A percentile compares a stretch with the other conserved stretches of the same genome.
Evolutionary conservation across 1,140 invertebrate species (phyloP).

Genomic region (Drosophila lacertosa): DNA sequence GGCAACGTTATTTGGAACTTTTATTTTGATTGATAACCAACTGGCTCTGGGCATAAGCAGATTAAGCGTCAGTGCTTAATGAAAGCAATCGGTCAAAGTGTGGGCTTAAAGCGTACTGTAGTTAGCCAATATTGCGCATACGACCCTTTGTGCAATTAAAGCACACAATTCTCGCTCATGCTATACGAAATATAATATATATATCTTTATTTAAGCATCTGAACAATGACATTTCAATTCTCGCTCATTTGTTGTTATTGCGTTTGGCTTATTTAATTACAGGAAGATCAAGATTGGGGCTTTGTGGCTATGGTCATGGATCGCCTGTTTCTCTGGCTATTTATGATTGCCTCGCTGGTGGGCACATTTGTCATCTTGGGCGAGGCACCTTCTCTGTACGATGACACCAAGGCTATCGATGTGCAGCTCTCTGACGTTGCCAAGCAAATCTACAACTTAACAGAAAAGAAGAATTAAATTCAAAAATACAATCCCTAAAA

Average conservation of each 20-base stretch:
- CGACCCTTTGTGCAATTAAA: slow-evolving; percentile 23
- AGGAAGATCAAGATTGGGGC: slow-evolving; percentile 99
- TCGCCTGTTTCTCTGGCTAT: slow-evolving; percentile 97
- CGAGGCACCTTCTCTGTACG: slow-evolving; percentile 95
- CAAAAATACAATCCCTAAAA: slow-evolving; percentile 27
- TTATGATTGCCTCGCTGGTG: slow-evolving; percentile 94
- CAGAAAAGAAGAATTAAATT: slow-evolving; percentile 83
- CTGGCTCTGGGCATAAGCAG: slow-evolving; percentile 63
- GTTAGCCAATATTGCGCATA: slow-evolving; percentile 34
- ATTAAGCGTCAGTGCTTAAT: slow-evolving; percentile 70
- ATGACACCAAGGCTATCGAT: slow-evolving; percentile 92
- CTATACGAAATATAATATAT: background rate
- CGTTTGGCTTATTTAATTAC: slow-evolving; percentile 29
- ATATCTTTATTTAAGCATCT: background rate
- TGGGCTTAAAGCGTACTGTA: slow-evolving; percentile 43
- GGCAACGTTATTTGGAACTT: slow-evolving; percentile 31
- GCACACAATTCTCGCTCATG: background rate
- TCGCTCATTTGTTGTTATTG: background rate
- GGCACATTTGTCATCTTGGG: slow-evolving; percentile 94
- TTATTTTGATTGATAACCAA: slow-evolving; percentile 73
- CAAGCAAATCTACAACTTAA: slow-evolving; percentile 86
- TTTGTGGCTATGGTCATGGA: slow-evolving; percentile 99
- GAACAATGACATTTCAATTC: background rate
- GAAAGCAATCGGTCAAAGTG: slow-evolving; percentile 75
- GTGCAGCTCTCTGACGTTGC: slow-evolving; percentile 93